Conservation (phyloP, 35 echinoderm and acorn worm genomes). For the Heliocidaris erythrogramma region DNA sequence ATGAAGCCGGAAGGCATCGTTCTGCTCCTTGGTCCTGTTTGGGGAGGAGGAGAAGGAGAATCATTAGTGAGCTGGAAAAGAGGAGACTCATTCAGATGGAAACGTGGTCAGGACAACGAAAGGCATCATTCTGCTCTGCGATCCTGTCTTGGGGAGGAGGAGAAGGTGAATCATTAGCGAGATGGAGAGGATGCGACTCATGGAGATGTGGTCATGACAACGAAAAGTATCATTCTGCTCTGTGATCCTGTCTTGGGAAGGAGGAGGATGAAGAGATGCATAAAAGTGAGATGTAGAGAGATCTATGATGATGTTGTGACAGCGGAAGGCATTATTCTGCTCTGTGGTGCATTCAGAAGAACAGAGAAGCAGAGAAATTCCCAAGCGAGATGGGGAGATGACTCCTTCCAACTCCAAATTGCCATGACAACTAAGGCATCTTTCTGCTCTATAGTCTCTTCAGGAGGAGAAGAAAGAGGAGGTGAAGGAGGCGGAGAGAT, state of each 20-base stretch:
- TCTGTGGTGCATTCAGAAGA: neutral
- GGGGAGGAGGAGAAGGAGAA: constrained; percentile 49
- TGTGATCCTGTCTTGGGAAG: neutral
- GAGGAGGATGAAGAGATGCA: constrained; percentile 55
- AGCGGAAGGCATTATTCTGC: neutral
- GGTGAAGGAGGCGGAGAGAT: too few relatives aligned
- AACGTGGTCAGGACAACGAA: constrained; percentile 76
- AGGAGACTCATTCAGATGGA: constrained; percentile 77
- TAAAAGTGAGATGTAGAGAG: constrained; percentile 70
- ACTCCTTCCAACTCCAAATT: too few relatives aligned
- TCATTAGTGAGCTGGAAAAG: constrained; percentile 70
- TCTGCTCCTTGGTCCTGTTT: neutral
- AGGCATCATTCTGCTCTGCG: neutral
- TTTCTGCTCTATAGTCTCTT: too few relatives aligned
- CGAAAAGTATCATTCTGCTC: neutral
- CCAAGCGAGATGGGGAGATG: too few relatives aligned
- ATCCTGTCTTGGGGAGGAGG: constrained; percentile 29
- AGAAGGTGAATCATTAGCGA: constrained; percentile 57
- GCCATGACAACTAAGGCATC: too few relatives aligned
- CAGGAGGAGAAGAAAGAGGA: too few relatives aligned
- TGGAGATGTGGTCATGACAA: constrained; percentile 86
- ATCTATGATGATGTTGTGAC: constrained; percentile 87
- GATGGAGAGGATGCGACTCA: constrained; percentile 65
- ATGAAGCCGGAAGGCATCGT: constrained; percentile 25
- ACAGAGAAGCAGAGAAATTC: too few relatives aligned